Evolutionary conservation across 2,888 invertebrate species (phyloP), one percentile per base, ranked within the genome.

Genomic region (Bibio marci): DNA sequence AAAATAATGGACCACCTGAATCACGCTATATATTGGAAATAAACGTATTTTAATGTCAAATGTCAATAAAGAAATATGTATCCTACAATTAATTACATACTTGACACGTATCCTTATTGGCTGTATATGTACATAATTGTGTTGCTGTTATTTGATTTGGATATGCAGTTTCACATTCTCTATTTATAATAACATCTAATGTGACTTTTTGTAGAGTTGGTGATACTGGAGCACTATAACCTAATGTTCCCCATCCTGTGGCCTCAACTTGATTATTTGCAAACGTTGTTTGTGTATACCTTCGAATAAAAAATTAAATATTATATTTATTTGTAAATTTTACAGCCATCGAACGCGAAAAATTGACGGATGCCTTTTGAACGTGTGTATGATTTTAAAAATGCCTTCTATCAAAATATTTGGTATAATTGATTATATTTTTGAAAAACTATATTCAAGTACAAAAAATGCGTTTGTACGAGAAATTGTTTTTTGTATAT

Each of bases 191-290:
- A 1, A 74, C 65, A 33, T 62, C 56, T 8, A 75, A 47, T 3
- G 58, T 55, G 0, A 65, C 67, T 50, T 69, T 65, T 32, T 64
- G 60, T 12, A 76, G 52, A 0, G 57, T 56, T 5, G 61, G 51
- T 0, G 75, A 65, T 40, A 53, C 55, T 2, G 61, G 55, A 0
- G 69, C 73, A 10, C 65, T 66, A 48, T 65, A 71, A 11, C 63
- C 63, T 1, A 57, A 54, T 12, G 64, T 61, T 31, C 75, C 75
- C 73, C 73, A 76, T 30, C 75, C 75, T 14, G 53, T 52, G 2
- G 56, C 52, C 30, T 54, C 46, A 7, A 41, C 42, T 5, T 38
- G 30, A 25, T 35, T 31, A 13, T 41, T 39, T 12, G 43, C 43
- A 41, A 49, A 46, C 18, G 37, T 19, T 10, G 31, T 13, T n/a